Percentiles rank a stretch among this genome's conserved stretches.
Conservation (phyloP, 2,113 vertebrate species). For the Illadopsis cleaveri region DNA sequence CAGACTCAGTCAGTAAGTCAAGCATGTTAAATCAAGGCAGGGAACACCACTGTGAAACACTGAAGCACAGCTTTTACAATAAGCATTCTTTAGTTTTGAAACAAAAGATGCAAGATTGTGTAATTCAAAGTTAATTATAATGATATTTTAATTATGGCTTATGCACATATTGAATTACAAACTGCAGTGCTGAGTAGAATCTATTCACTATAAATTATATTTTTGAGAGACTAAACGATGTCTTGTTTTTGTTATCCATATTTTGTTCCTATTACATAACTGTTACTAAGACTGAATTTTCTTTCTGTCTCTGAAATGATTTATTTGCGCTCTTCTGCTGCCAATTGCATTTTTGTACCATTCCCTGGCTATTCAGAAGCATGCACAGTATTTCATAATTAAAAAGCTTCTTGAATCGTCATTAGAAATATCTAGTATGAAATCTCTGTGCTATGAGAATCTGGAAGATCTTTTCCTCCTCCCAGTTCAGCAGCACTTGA, state of each 20-base stretch:
- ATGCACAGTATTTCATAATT: conserved; percentile 39
- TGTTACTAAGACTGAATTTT: conserved; percentile 18
- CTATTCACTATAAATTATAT: not conserved
- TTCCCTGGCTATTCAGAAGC: conserved; percentile 20
- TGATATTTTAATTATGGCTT: conserved; percentile 47
- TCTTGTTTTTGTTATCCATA: conserved; percentile 16
- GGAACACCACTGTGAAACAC: conserved; percentile 38
- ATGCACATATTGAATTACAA: conserved; percentile 18
- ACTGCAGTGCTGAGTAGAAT: conserved; percentile 24
- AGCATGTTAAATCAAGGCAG: conserved; percentile 66
- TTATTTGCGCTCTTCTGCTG: not conserved
- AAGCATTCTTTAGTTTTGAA: conserved; percentile 55
- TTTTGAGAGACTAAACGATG: not conserved
- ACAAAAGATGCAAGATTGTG: conserved; percentile 51
- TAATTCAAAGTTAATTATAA: conserved; percentile 44
- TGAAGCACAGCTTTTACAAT: conserved; percentile 38
- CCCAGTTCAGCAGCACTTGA: not conserved
- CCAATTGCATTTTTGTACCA: conserved; percentile 12
- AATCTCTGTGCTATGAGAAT: not conserved
- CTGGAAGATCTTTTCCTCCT: not conserved
- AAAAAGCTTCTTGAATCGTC: conserved; percentile 33
- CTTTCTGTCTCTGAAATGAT: conserved; percentile 28
- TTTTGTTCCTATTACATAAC: conserved; percentile 39
- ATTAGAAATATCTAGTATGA: conserved; percentile 4
- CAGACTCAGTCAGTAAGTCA: conserved; percentile 64